Conservation (phyloP, 2,888 invertebrate species). For the Hylaea fasciaria region DNA sequence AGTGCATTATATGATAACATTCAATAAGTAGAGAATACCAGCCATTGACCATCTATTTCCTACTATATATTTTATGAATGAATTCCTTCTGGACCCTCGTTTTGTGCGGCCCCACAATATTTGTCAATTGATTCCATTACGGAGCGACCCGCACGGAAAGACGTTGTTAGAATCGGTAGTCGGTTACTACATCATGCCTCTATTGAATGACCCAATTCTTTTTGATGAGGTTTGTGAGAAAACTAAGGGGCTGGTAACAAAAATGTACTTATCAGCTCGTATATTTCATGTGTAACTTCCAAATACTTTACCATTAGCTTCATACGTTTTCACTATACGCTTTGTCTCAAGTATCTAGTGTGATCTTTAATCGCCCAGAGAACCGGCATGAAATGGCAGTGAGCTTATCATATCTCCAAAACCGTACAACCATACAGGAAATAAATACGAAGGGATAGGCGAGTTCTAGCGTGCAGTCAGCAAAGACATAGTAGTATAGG, state of each 20-base stretch:
- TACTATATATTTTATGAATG: slow-evolving; percentile 43
- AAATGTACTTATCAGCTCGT: no score
- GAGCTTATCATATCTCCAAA: no score
- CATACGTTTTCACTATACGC: no score
- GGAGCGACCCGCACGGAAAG: slow-evolving; percentile 48
- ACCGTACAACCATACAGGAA: no score
- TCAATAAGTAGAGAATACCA: slow-evolving; percentile 22
- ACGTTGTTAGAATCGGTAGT: slow-evolving; percentile 51
- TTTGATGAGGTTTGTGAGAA: slow-evolving; percentile 29
- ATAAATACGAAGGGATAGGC: no score
- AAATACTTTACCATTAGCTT: no score
- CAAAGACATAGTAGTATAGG: no score
- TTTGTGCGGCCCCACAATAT: slow-evolving; percentile 47
- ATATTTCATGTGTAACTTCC: no score
- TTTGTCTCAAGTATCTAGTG: no score
- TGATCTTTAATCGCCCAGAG: no score
- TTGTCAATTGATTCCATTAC: slow-evolving; percentile 53
- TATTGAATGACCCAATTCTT: slow-evolving; percentile 44
- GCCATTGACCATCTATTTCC: slow-evolving; percentile 28
- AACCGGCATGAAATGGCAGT: no score
- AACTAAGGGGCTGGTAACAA: slow-evolving; percentile 5
- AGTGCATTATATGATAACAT: slow-evolving; percentile 13
- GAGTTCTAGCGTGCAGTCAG: no score
- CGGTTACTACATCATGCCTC: slow-evolving; percentile 44
- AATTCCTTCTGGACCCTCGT: slow-evolving; percentile 37